A percentile compares a stretch with the other conserved stretches of the same genome.
Evolutionary conservation across 2,797 vertebrate species (phyloP).

Genomic region (Anableps anableps): DNA sequence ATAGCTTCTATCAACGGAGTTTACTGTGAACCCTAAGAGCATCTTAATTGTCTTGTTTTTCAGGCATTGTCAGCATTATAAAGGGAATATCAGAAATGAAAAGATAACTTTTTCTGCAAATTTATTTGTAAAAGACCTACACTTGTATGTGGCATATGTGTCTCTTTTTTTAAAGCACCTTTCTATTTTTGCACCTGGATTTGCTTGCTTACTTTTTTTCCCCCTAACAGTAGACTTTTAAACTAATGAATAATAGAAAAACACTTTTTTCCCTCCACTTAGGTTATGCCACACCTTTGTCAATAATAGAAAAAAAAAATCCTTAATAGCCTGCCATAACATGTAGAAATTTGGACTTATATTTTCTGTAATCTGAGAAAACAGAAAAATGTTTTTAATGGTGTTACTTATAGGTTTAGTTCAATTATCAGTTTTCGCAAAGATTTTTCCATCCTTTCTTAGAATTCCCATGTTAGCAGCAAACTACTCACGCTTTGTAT

Average conservation of each 20-base stretch:
- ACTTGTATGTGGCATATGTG: neutral
- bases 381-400: neutral
- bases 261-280: neutral
- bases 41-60: neutral
- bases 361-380: neutral
- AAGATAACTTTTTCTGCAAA: neutral
- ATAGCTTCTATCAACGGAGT: neutral
- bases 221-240: no score
- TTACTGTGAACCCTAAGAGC: neutral
- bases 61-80: neutral
- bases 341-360: no score
- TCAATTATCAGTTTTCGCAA: neutral
- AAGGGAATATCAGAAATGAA: neutral
- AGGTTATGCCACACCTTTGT: neutral
- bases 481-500: neutral
- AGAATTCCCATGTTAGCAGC: neutral
- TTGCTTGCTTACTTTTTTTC: neutral
- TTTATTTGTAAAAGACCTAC: neutral
- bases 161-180: neutral
- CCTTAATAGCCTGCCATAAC: neutral
- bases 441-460: conserved; percentile 14
- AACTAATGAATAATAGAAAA: neutral
- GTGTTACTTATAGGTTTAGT: neutral
- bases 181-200: neutral
- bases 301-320: neutral